These are phyloP conservation scores for Drosophila sp. DNA, from an alignment of 1,140 invertebrate genomes.

Conservation along the genomic window DNA sequence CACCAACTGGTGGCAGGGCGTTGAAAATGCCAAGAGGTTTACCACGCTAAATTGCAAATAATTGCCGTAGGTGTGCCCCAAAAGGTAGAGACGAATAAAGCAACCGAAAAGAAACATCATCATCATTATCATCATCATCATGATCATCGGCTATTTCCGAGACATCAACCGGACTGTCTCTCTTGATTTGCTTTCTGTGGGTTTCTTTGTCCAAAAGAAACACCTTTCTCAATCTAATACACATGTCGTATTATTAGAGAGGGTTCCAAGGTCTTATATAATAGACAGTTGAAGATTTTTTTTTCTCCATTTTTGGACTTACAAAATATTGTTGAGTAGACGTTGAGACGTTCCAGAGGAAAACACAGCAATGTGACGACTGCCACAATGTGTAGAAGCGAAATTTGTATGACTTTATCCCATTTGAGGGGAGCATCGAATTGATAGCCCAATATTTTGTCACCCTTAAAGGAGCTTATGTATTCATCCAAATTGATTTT, in stretches of 20 bases:
- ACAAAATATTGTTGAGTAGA: slow-evolving; percentile 66
- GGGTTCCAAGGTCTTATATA: slow-evolving; percentile 11
- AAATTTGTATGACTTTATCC: slow-evolving; percentile 82
- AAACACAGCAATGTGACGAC: slow-evolving; percentile 53
- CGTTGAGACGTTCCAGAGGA: slow-evolving; percentile 51
- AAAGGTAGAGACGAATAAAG: slow-evolving; percentile 13
- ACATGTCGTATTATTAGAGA: slow-evolving; percentile 17
- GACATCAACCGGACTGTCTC: background rate
- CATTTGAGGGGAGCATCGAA: slow-evolving; percentile 82
- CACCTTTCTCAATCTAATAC: slow-evolving; percentile 27
- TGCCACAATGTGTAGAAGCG: slow-evolving; percentile 66
- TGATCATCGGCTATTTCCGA: slow-evolving; percentile 5
- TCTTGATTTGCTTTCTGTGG: slow-evolving; percentile 5
- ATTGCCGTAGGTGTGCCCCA: slow-evolving; percentile 51
- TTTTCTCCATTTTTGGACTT: slow-evolving; percentile 47
- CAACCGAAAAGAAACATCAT: slow-evolving; percentile 20
- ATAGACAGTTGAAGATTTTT: slow-evolving; percentile 6
- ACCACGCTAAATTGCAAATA: slow-evolving; percentile 71
- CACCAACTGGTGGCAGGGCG: slow-evolving; percentile 43
- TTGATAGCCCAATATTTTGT: slow-evolving; percentile 64
- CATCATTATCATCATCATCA: slow-evolving; percentile 27
- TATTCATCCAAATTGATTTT: slow-evolving; percentile 72
- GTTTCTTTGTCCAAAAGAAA: slow-evolving; percentile 13
- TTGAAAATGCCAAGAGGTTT: slow-evolving; percentile 33
- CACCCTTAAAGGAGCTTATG: slow-evolving; percentile 66